Evolutionary conservation across 2,888 invertebrate species (phyloP).

Genomic region (Ormyrus nitidulus): DNA sequence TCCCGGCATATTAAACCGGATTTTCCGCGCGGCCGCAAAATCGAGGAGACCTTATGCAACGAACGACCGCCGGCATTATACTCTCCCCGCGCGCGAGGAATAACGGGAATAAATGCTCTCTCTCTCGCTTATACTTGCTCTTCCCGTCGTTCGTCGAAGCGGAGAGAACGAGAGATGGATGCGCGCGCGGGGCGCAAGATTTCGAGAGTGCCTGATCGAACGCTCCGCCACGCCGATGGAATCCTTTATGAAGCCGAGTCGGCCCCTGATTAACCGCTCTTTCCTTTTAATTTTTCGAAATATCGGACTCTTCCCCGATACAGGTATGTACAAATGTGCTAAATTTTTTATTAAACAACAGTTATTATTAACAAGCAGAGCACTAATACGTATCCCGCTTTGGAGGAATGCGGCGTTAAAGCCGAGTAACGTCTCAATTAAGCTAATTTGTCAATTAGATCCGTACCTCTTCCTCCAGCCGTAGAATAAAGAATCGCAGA

Average conservation of each 20-base stretch:
- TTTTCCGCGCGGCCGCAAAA: slow-evolving; percentile 62
- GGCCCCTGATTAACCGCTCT: slow-evolving; percentile 25
- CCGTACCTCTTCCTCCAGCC: too few species aligned
- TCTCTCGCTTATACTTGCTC: not conserved
- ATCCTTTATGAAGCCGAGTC: slow-evolving; percentile 42
- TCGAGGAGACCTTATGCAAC: slow-evolving; percentile 61
- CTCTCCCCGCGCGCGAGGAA: not conserved
- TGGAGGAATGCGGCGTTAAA: not conserved
- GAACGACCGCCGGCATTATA: slow-evolving; percentile 54
- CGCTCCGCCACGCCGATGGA: slow-evolving; percentile 28
- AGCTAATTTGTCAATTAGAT: too few species aligned
- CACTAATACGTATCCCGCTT: not conserved
- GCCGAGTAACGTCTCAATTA: slow-evolving; percentile 1
- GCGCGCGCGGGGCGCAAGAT: too few species aligned
- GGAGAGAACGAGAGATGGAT: slow-evolving; percentile 9
- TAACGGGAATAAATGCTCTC: slow-evolving; percentile 15
- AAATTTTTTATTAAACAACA: not conserved
- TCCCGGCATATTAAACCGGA: slow-evolving; percentile 69
- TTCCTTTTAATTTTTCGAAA: not conserved
- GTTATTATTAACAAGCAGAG: not conserved
- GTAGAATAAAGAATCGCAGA: slow-evolving; percentile 1
- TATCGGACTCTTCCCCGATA: not conserved
- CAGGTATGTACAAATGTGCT: too few species aligned
- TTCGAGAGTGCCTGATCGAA: not conserved
- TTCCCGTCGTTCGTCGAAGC: not conserved